Evolutionary conservation across 1,140 invertebrate genomes (phyloP), one percentile per base, ranked within the genome.

Genomic region (Solen grandis): DNA sequence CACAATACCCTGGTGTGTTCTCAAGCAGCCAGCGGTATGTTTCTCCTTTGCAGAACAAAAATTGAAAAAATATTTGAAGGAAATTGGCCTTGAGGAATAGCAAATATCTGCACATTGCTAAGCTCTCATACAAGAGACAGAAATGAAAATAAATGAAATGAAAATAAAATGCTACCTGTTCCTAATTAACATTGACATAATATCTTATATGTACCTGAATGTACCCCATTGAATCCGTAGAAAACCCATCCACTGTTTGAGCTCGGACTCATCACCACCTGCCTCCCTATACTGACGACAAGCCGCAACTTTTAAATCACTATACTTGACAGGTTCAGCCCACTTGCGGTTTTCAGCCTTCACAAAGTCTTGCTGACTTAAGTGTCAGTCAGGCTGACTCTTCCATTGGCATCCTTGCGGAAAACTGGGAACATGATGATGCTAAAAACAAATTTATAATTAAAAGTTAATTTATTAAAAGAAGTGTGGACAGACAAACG

Each of bases 241-340:
- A 72, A 72, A 72, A 19, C 69, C 69, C 69, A 72, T 72, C 69
- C 69, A 72, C n/a, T 72, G 69, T 57, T 72, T 72, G 13, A 54
- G 27, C 50, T 72, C 29, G 50, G 22, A 3, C 19, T 55, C 69
- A 72, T 72, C 54, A 14, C 69, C 69, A 55, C 69, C 69, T 33
- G n/a, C 50, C 69, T 72, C 69, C 54, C 46, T 72, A 33, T 54
- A 72, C 69, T 72, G 25, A 36, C 69, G 52, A 57, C 69, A 31
- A 72, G 69, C 69, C 19, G 4, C 5, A 35, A 57, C 10, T 35
- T 57, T 72, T 19, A 27, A 29, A 0, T 54, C 69, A 2, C 25
- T 33, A 25, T 57, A 72, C 4, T 4, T 5, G 0, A 4, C 29
- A 31, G 50, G 50, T 19, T 72, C 55, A 31, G 5, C 69, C 50